phyloP scores from a whole-genome alignment of 2,888 invertebrate genomes.

The Encarsia formosa region DNA sequence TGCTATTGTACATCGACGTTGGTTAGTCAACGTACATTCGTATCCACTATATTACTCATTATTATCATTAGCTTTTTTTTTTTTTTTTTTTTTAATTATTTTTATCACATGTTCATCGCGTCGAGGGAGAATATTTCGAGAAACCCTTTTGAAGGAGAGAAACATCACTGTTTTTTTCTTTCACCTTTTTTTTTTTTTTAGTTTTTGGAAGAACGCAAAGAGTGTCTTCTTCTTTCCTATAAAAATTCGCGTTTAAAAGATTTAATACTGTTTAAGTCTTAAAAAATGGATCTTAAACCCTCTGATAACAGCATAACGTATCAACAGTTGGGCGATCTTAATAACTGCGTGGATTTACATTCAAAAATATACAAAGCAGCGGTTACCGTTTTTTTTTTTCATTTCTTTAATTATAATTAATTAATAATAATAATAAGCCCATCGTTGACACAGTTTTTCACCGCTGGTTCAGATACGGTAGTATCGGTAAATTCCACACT shows the following conservation, averaged over 20 bases:
- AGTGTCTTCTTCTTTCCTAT: conserved; percentile 8
- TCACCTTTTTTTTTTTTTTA: too few species aligned
- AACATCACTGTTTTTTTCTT: conserved; percentile 22
- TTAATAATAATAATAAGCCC: not conserved
- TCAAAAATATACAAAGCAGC: conserved; percentile 26
- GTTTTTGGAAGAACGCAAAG: conserved; percentile 19
- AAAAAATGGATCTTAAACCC: conserved; percentile 39
- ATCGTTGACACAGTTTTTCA: conserved; percentile 4
- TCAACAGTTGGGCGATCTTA: conserved; percentile 35
- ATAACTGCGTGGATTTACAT: conserved; percentile 24
- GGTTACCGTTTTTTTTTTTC: not conserved
- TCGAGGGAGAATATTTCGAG: conserved; percentile 28
- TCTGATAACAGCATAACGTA: conserved; percentile 44
- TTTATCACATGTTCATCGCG: conserved; percentile 27
- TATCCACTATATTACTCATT: too few species aligned
- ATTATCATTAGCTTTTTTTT: too few species aligned
- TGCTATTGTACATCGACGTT: not conserved
- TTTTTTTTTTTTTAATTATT: too few species aligned
- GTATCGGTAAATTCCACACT: too few species aligned
- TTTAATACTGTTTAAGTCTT: conserved; percentile 24
- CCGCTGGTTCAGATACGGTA: too few species aligned
- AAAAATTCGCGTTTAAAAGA: conserved; percentile 10
- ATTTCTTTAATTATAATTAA: not conserved
- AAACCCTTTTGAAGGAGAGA: conserved; percentile 25
- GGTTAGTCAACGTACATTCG: too few species aligned